A percentile compares a stretch with the other conserved stretches of the same genome.
Evolutionary conservation across 2,888 invertebrate genomes (phyloP).

Genomic region (Notodonta dromedarius): DNA sequence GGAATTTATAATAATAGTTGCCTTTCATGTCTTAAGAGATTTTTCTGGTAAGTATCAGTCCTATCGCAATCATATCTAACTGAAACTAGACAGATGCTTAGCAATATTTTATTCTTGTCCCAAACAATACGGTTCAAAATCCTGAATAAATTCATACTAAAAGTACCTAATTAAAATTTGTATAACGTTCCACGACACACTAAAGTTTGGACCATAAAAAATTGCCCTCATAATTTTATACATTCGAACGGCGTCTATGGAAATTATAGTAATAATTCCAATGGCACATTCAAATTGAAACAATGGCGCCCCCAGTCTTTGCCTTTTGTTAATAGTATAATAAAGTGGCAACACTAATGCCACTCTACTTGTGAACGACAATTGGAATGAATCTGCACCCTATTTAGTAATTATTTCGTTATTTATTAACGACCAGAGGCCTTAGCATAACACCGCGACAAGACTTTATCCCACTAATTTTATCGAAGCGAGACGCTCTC

Average conservation of each 20-base stretch:
- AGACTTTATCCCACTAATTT: no score
- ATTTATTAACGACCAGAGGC: not conserved
- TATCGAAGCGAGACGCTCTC: no score
- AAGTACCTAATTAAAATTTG: constrained; percentile 1
- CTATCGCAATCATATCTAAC: no score
- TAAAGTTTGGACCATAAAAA: constrained; percentile 43
- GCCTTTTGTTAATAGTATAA: constrained; percentile 76
- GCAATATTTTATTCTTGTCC: no score
- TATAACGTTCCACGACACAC: constrained; percentile 5
- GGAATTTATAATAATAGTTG: no score
- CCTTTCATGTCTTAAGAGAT: no score
- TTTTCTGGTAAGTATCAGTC: no score
- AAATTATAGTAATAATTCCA: constrained; percentile 70
- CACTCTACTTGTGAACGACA: constrained; percentile 57
- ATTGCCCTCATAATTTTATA: constrained; percentile 49
- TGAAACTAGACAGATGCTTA: no score
- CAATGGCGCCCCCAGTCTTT: constrained; percentile 71
- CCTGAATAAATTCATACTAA: not conserved
- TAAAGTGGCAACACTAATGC: constrained; percentile 74
- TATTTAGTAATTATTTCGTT: constrained; percentile 3
- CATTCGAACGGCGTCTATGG: constrained; percentile 55
- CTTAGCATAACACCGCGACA: no score
- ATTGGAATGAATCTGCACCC: constrained; percentile 40
- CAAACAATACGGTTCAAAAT: not conserved
- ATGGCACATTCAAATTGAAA: constrained; percentile 72